Conservation (phyloP, 92 coral and sea anemone genomes). For the Zoanthus gigantus region DNA sequence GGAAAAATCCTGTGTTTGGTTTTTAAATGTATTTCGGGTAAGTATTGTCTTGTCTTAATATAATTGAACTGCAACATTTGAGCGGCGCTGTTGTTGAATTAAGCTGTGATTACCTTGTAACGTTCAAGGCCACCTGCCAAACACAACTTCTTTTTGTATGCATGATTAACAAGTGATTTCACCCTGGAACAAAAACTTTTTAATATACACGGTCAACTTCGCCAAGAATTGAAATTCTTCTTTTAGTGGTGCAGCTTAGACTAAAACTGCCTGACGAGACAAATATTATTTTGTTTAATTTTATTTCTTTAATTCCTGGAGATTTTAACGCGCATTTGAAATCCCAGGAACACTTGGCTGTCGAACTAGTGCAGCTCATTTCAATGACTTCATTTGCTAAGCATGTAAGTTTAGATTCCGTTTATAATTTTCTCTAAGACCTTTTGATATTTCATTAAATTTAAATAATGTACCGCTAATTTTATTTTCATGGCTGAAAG, state of each 20-base stretch:
- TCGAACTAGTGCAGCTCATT: neutral
- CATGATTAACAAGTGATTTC: conserved; percentile 42
- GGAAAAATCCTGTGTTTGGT: neutral
- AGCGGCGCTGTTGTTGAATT: conserved; percentile 21
- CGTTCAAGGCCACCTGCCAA: neutral
- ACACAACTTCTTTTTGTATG: neutral
- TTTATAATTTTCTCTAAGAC: neutral
- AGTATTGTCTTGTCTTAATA: neutral
- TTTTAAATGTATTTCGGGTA: neutral
- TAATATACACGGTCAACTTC: neutral
- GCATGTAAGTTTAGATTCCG: neutral
- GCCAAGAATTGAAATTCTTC: neutral
- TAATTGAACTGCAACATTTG: neutral
- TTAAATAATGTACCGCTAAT: neutral
- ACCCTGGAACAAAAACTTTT: neutral
- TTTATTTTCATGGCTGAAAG: no score
- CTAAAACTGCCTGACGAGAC: neutral
- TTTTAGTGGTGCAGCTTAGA: no score
- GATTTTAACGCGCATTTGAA: neutral
- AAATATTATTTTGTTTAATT: neutral
- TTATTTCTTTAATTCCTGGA: neutral
- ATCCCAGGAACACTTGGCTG: neutral
- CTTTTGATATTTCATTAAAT: neutral
- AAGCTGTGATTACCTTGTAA: neutral
- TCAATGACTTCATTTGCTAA: conserved; percentile 25